Conservation (phyloP, 2,113 vertebrate genomes). For the Pardalotus punctatus region DNA sequence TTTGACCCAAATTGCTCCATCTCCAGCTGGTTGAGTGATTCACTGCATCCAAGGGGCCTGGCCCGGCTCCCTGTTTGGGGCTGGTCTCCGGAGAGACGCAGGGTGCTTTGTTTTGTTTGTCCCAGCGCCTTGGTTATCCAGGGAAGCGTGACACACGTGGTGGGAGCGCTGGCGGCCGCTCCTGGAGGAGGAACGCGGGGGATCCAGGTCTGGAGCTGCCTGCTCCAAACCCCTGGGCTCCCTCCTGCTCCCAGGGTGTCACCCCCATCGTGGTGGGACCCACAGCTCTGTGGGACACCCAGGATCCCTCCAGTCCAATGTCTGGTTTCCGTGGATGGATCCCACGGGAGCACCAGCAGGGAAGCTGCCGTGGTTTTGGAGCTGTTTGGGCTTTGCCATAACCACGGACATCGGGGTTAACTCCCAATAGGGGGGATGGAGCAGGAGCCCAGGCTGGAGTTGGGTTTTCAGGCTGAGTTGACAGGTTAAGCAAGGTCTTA, state of each 20-base stretch:
- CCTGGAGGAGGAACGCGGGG: background rate
- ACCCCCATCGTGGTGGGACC: accelerated
- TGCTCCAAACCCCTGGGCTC: background rate
- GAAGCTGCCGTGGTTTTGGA: background rate
- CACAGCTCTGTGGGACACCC: too few species aligned
- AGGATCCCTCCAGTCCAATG: too few species aligned
- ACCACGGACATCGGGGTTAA: accelerated
- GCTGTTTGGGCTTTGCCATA: accelerated
- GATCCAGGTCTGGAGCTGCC: background rate
- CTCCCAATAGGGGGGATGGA: background rate
- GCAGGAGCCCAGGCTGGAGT: background rate
- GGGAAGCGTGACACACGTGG: background rate
- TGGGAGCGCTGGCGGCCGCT: background rate
- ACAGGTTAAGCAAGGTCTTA: background rate
- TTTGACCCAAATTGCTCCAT: slow-evolving; percentile 11
- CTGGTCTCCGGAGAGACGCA: background rate
- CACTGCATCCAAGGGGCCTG: background rate
- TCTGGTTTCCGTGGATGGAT: too few species aligned
- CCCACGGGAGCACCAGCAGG: background rate
- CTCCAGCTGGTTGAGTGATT: slow-evolving; percentile 38
- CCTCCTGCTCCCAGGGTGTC: background rate
- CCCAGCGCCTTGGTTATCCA: background rate
- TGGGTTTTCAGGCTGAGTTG: background rate
- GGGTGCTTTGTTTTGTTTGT: slow-evolving; percentile 9
- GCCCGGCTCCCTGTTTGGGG: background rate